A percentile compares a stretch with the other conserved stretches of the same genome.
These are phyloP conservation scores for Pogonus chalceus DNA, from an alignment of 1,140 invertebrate species.

Conservation along the genomic window DNA sequence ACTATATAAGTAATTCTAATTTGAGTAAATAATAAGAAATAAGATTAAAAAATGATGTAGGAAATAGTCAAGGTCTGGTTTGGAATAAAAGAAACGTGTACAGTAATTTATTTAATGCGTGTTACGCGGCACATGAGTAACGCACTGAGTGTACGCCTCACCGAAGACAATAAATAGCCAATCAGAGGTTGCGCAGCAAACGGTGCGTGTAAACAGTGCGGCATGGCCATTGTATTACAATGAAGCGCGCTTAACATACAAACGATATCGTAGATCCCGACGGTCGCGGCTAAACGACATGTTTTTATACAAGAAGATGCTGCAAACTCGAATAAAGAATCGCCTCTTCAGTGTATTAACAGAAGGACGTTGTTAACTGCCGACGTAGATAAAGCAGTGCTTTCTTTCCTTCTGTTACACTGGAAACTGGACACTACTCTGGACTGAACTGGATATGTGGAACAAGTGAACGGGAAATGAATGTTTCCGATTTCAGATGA, in stretches of 20 bases:
- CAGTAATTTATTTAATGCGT: constrained; percentile 4
- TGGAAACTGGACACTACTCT: no score
- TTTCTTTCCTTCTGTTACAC: no score
- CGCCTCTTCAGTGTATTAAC: neutral
- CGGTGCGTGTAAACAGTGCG: constrained; percentile 1
- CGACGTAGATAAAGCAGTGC: no score
- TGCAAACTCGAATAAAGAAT: constrained; percentile 6
- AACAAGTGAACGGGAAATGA: no score
- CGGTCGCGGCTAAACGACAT: constrained; percentile 1
- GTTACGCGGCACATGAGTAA: constrained; percentile 3
- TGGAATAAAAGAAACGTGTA: no score
- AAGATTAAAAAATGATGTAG: no score
- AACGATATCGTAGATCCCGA: constrained; percentile 5
- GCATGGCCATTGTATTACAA: constrained; percentile 4
- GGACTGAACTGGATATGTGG: no score
- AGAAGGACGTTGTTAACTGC: neutral
- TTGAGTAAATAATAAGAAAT: no score
- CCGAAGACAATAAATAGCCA: constrained; percentile 5
- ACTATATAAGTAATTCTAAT: no score
- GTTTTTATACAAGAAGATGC: constrained; percentile 2
- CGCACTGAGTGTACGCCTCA: constrained; percentile 1
- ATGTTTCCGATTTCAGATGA: no score
- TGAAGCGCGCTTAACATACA: neutral
- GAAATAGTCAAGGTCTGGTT: no score
- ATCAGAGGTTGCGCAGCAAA: neutral